Conservation (phyloP, 1,140 invertebrate genomes). For the Diabrotica undecimpunctata region DNA sequence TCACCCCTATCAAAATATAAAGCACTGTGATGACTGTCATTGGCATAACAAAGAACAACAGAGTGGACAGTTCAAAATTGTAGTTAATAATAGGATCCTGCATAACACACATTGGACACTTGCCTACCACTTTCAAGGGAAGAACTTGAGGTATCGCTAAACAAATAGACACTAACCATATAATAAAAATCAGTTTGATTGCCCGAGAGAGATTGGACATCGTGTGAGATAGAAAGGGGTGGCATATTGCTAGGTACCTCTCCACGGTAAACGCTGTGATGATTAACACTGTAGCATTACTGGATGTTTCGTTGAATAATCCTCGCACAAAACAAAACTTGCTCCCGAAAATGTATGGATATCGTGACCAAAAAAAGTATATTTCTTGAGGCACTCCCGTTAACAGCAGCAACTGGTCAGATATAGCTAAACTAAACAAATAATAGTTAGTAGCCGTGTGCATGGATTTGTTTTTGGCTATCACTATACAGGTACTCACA, state of each 20-base stretch:
- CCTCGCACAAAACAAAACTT: slow-evolving; percentile 71
- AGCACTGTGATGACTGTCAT: slow-evolving; percentile 82
- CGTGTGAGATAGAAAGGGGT: slow-evolving; percentile 76
- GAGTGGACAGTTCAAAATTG: slow-evolving; percentile 78
- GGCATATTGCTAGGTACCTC: slow-evolving; percentile 79
- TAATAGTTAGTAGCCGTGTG: slow-evolving; percentile 92
- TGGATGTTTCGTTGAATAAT: slow-evolving; percentile 76
- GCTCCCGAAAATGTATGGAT: slow-evolving; percentile 78
- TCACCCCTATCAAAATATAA: slow-evolving; percentile 78
- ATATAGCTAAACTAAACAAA: slow-evolving; percentile 88
- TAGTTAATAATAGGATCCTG: slow-evolving; percentile 62
- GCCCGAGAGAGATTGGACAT: slow-evolving; percentile 78
- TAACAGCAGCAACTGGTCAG: slow-evolving; percentile 83
- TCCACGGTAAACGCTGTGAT: slow-evolving; percentile 86
- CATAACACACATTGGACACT: slow-evolving; percentile 45
- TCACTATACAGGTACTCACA: slow-evolving; percentile 88
- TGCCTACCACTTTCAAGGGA: slow-evolving; percentile 56
- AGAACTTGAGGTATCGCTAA: slow-evolving; percentile 78
- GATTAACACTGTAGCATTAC: slow-evolving; percentile 87
- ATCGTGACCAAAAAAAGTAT: slow-evolving; percentile 80
- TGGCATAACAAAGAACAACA: slow-evolving; percentile 80
- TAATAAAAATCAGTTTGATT: slow-evolving; percentile 66
- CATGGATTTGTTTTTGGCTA: slow-evolving; percentile 87
- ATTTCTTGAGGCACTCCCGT: slow-evolving; percentile 81
- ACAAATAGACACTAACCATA: slow-evolving; percentile 68